Evolutionary conservation across 2,888 invertebrate genomes (phyloP).

Genomic region (Acleris sparsana): DNA sequence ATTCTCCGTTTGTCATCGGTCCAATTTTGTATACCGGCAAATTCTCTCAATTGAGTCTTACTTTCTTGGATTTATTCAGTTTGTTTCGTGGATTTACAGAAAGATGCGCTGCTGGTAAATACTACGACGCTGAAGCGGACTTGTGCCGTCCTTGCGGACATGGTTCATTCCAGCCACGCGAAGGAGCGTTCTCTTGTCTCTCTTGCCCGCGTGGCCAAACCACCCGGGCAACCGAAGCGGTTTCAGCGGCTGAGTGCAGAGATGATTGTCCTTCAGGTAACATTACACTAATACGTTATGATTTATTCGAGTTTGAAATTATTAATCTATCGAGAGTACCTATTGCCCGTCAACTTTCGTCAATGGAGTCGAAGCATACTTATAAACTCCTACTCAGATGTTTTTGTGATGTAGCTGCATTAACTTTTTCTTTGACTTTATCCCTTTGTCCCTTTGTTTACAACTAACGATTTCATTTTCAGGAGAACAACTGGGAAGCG

Average conservation of each 20-base stretch:
- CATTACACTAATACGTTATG: not conserved
- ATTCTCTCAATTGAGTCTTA: no score
- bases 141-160: constrained; percentile 96
- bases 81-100: constrained; percentile 74
- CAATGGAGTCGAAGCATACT: no score
- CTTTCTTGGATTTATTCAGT: no score
- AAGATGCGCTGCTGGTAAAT: constrained; percentile 96
- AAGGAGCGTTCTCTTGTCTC: constrained; percentile 94
- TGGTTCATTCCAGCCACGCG: constrained; percentile 95
- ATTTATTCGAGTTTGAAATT: no score
- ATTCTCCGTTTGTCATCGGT: no score
- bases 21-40: no score
- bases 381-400: no score
- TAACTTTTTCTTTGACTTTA: not conserved
- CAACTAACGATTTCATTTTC: constrained; percentile 40
- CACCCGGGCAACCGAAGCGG: constrained; percentile 94
- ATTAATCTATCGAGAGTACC: no score
- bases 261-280: constrained; percentile 92
- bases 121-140: constrained; percentile 94
- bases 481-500: constrained; percentile 92
- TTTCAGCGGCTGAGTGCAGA: constrained; percentile 93
- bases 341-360: no score
- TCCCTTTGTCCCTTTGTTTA: no score
- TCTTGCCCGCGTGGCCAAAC: constrained; percentile 96
- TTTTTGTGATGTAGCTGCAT: no score